Conservation (phyloP, 1,140 invertebrate genomes). For the Pogonomyrmex californicus region DNA sequence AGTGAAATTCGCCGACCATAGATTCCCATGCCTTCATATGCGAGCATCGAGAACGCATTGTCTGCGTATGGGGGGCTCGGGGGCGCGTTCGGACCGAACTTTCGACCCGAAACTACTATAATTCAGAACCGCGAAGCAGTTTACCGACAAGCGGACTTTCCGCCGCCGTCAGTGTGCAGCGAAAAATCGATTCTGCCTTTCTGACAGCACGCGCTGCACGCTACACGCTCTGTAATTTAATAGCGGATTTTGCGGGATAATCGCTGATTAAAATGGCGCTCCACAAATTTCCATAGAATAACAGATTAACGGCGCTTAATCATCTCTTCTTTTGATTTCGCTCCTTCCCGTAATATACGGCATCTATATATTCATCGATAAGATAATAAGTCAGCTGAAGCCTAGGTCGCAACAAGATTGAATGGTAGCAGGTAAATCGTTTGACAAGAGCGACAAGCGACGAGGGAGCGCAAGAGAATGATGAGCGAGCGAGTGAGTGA, state of each 20-base stretch:
- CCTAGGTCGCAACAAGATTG: constrained; percentile 45
- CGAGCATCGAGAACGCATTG: constrained; percentile 59
- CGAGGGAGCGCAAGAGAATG: background rate
- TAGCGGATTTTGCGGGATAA: constrained; percentile 24
- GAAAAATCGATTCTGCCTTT: constrained; percentile 47
- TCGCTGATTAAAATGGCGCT: constrained; percentile 10
- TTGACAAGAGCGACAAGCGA: constrained; percentile 49
- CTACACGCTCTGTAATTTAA: constrained; percentile 1
- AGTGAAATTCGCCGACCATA: constrained; percentile 43
- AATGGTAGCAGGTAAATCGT: constrained; percentile 52
- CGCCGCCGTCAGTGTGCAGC: constrained; percentile 40
- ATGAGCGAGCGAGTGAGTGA: background rate
- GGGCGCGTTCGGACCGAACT: constrained; percentile 63
- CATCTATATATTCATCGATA: constrained; percentile 15
- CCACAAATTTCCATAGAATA: background rate
- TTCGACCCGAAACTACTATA: constrained; percentile 72
- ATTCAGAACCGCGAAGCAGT: constrained; percentile 66
- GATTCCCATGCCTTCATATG: constrained; percentile 40
- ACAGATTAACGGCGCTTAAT: constrained; percentile 34
- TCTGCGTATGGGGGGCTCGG: constrained; percentile 12
- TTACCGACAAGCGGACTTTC: constrained; percentile 62
- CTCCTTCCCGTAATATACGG: background rate
- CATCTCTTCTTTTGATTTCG: constrained; percentile 11
- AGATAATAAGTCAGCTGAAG: constrained; percentile 33
- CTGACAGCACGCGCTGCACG: background rate